Evolutionary conservation across 2,797 vertebrate species (phyloP).

Genomic region (Phrynocephalus guinanensis): DNA sequence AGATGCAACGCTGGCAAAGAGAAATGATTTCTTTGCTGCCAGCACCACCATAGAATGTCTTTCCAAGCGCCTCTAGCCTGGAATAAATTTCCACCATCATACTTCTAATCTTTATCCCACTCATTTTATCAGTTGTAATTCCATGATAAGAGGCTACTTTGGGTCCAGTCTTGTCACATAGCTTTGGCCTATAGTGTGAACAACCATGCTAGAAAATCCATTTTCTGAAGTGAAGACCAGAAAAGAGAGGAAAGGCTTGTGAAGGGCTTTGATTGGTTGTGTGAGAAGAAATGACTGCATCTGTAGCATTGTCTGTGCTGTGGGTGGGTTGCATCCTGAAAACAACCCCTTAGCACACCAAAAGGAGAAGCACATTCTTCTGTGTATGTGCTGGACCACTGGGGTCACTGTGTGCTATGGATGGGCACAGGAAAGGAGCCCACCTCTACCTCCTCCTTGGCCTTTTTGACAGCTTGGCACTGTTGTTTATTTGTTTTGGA

Average conservation of each 20-base stretch:
- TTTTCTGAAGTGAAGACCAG: slow-evolving; percentile 37
- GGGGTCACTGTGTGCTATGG: not conserved
- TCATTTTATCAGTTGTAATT: too few species aligned
- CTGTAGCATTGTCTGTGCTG: not conserved
- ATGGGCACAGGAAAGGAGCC: not conserved
- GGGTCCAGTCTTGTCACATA: not conserved
- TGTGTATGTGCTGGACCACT: not conserved
- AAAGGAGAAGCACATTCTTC: too few species aligned
- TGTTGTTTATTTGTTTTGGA: not conserved
- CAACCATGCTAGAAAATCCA: slow-evolving; percentile 23
- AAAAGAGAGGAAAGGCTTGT: slow-evolving; percentile 34
- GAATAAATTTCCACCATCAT: too few species aligned
- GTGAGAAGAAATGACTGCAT: slow-evolving; percentile 34
- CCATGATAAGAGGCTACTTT: not conserved
- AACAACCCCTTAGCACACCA: too few species aligned
- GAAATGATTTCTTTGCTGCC: too few species aligned
- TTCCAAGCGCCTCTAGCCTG: too few species aligned
- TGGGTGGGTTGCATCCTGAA: too few species aligned
- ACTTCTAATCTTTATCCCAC: too few species aligned
- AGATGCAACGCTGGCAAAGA: too few species aligned
- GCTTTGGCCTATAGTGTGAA: not conserved
- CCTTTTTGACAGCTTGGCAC: not conserved
- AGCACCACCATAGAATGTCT: too few species aligned
- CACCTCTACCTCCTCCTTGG: not conserved
- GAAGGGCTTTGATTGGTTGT: slow-evolving; percentile 57